Conservation (phyloP, 2,888 invertebrate genomes). For the Drosophila nr. medialis region DNA sequence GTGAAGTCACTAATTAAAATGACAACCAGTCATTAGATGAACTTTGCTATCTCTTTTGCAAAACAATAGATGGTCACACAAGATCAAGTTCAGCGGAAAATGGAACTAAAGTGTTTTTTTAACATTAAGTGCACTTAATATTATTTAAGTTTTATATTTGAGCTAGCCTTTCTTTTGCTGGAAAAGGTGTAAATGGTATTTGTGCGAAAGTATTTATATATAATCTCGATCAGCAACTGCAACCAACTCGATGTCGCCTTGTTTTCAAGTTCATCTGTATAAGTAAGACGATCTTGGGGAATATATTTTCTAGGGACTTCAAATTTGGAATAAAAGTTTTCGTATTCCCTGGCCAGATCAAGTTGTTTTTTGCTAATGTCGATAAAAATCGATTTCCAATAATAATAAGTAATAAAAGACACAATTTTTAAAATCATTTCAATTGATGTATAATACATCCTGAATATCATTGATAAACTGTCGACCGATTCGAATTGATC, state of each 20-base stretch:
- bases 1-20: conserved; percentile 22
- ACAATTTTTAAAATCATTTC: not conserved
- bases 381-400: not conserved
- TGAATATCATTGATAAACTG: not conserved
- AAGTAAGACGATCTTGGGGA: not conserved
- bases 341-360: not conserved
- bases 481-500: not conserved
- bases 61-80: not conserved
- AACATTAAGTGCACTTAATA: not conserved
- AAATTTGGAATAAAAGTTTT: not conserved
- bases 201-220: not conserved
- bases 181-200: not conserved
- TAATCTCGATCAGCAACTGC: not conserved
- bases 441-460: not conserved
- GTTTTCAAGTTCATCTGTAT: not conserved
- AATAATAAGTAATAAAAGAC: not conserved
- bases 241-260: not conserved
- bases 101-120: not conserved
- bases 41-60: conserved; percentile 3
- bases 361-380: not conserved
- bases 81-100: conserved; percentile 27
- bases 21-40: not conserved
- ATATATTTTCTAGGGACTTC: not conserved
- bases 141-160: not conserved
- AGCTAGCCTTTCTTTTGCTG: not conserved